Base-by-base conservation (phyloP, 2,797 vertebrate genomes). In the Apogon talboti region DNA sequence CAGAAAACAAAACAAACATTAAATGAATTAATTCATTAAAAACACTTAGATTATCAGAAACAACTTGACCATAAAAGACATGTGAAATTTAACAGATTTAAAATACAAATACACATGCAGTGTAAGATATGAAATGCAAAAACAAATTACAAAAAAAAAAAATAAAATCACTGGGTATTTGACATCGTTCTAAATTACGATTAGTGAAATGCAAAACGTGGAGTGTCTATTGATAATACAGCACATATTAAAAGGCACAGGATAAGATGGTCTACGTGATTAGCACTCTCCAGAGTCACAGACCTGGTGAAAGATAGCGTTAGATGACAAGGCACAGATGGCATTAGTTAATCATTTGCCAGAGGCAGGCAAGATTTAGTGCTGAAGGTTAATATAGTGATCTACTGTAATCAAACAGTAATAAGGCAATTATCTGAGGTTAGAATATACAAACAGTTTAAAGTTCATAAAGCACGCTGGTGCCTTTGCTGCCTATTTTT, bases 391-490 rank as follows among this genome's bases (percentile, higher is more conserved):
- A 74, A 69, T 48, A 46, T 68, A 16, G 54, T 59, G 8, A 12
- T 74, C 58, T 81, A 81, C 78, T 67, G 62, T 68, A 49, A 63
- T 13, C 59, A 15, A 71, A 82, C 73, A 80, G 71, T 81, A 74
- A 61, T 66, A 46, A 79, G 33, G 21, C 51, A 71, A 42, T 53
- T 40, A 74, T 72, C 28, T 42, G 16, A 59, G 46, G 58, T 74
- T 60, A 67, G n/a, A 62, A 15, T 12, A 61, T 10, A 72, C 28
- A 76, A 59, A 46, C 48, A 42, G 44, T 51, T 14, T 64, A 16
- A 64, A 70, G 63, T 3, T 49, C 21, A 61, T 52, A 67, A 60
- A 12, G n/a, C 18, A n/a, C 46, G 77, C 41, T 0, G 68, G 21
- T 24, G 46, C 40, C 15, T 47, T 33, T 45, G 33, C 19, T 9